Base-by-base conservation (phyloP, 2,888 invertebrate genomes). In the Acholoe squamosa region DNA sequence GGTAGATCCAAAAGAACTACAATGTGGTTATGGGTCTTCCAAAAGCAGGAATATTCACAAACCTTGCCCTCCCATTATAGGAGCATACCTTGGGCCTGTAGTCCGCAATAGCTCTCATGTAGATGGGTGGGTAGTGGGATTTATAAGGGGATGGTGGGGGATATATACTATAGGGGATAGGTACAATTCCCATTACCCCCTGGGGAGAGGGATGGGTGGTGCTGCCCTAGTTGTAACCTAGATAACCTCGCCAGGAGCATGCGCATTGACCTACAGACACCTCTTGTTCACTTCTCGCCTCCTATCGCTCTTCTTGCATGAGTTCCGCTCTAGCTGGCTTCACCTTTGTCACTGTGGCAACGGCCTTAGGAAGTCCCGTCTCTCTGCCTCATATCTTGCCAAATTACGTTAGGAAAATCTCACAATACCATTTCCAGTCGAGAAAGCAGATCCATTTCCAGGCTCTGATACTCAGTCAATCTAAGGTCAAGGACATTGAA, bases 401-500 rank as follows among this genome's bases (percentile, higher is more conserved):
- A n/a, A 71, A 71, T 71, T 28, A 28, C 71, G 71, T 71, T 28
- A 14, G 71, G 71, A 10, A 71, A 5, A 71, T 71, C 71, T n/a
- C 71, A 71, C 71, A 28, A 43, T 28, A 25, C 28, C 71, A 71
- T 25, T 71, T 71, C 71, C 71, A 28, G 71, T 71, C 0, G 61
- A 14, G 28, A 71, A 16, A 28, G 71, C 28, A 14, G 28, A 71
- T 71, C 71, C 71, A 71, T 71, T 28, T 14, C 71, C 14, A 71
- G 71, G 25, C 71, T 71, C 14, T 28, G 28, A 71, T 25, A 71
- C 14, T 71, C 71, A 14, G 28, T 25, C n/a, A 28, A 25, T 19
- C 61, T 19, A 71, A 71, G 71, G 71, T 71, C 71, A 71, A 71
- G 71, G 71, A 25, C 71, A 0, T 19, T 61, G 61, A 61, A 61